Evolutionary conservation across 2,113 vertebrate species (phyloP), one percentile per base, ranked within the genome.

Genomic region (Alouatta palliata): DNA sequence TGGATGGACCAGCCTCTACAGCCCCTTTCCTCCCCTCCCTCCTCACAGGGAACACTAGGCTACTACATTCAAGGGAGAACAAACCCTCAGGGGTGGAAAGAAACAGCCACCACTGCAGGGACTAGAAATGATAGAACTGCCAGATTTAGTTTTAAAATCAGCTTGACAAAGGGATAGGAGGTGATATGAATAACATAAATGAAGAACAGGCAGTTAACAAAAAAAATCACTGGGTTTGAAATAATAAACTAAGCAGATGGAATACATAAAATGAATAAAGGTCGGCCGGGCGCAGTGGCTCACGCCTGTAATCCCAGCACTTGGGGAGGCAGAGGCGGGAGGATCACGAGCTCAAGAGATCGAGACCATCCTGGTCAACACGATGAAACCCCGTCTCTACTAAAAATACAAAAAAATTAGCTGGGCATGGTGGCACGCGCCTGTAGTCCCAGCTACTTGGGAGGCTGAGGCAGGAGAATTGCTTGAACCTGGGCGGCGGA

Each of bases 1-100:
- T 14, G 12, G 7, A 70, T 0, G 16, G 5, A 10, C 8, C 17
- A 21, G n/a, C 47, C 66, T 23, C 16, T 12, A 8, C 1, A 9
- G 23, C 13, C 23, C 35, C 23, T 12, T 49, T 19, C 16, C 10
- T 20, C 27, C 20, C 7, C 7, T 35, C 37, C 10, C n/a, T 23
- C 30, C 89, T 54, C 64, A 35, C 27, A 35, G 19, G 12, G 49
- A 91, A 43, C 37, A n/a, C 37, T 20, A 16, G 11, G 27, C 11
- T 58, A 16, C 37, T 56, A 21, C 30, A 40, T 7, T 43, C 27
- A 14, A n/a, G 11, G 21, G 1, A 56, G 30, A 45, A 71, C 16
- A 71, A 82, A 11, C 21, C 49, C 20, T 9, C 37, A 35, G 43
- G 1, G 3, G 5, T 5, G 25, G 52, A 82, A 43, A 91, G 37